Evolutionary conservation across 2,888 invertebrate species (phyloP), one percentile per base, ranked within the genome.

Genomic region (Aporophyla nigra): DNA sequence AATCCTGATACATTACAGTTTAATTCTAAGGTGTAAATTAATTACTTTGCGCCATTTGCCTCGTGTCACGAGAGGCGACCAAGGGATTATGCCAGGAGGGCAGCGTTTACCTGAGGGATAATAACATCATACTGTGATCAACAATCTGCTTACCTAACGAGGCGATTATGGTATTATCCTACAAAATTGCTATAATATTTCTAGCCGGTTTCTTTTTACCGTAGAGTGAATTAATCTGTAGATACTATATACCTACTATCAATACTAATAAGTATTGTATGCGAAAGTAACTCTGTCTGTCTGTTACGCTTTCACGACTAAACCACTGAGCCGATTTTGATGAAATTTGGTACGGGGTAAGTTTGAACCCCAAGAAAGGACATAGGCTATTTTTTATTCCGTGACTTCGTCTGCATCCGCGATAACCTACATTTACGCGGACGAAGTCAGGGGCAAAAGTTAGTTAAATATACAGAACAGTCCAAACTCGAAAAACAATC

Each of bases 1-100:
- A 74, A 85, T 76, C 76, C 68, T 74, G 61, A 85, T 82, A 71
- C 59, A 85, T 85, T 82, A 69, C 73, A 73, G 74, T 67, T 86
- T 67, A 72, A 82, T 74, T 74, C 65, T 66, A 73, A 71, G 67
- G 71, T 73, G 82, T 82, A 76, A 69, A 85, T 82, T 86, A 82
- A 86, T 83, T 82, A 85, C 71, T 85, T 73, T 68, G 19, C 21
- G 53, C 53, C 59, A 69, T 71, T 72, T 62, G 43, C 72, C 51
- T 62, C 73, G 58, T 74, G 74, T 71, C 72, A 72, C 56, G 53
- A 61, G 63, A 70, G 72, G 75, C 49, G 62, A 27, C 71, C 62
- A 54, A 66, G 19, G 72, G 86, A 76, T 83, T 85, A 85, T 12
- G 58, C 33, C 56, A 54, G 56, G 54, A 68, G 61, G 75, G 53